Evolutionary conservation across 2,797 vertebrate genomes (phyloP).

Genomic region (Leptatherina wallacei): DNA sequence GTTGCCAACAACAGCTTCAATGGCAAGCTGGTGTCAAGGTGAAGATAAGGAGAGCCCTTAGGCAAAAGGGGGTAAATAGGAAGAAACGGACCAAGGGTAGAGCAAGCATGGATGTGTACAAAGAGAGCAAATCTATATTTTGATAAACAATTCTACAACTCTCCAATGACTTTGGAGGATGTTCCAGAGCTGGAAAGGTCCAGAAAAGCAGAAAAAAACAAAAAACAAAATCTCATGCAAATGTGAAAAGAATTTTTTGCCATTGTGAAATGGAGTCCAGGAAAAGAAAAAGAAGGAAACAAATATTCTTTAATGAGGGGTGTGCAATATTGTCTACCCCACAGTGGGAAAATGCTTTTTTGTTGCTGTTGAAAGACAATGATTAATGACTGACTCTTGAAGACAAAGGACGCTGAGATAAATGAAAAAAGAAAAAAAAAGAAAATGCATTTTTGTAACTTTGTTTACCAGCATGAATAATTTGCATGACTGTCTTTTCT

Average conservation of each 20-base stretch:
- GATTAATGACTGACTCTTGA: conserved; percentile 63
- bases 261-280: conserved; percentile 51
- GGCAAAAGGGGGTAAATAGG: conserved; percentile 35
- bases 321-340: conserved; percentile 31
- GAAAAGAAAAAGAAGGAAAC: conserved; percentile 30
- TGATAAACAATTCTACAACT: conserved; percentile 79
- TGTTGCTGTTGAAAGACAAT: conserved; percentile 50
- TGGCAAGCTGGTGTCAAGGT: conserved; percentile 61
- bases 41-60: conserved; percentile 52
- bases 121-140: conserved; percentile 84
- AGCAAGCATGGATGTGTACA: conserved; percentile 73
- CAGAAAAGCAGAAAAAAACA: conserved; percentile 22
- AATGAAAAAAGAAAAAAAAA: conserved; percentile 60
- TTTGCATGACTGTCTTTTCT: conserved; percentile 90
- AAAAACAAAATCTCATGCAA: conserved; percentile 54
- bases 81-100: conserved; percentile 63
- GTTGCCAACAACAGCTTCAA: conserved; percentile 66
- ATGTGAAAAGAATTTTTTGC: conserved; percentile 58
- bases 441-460: conserved; percentile 88
- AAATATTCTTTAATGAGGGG: conserved; percentile 41
- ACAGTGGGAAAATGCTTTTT: not conserved
- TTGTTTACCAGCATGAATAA: conserved; percentile 90
- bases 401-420: conserved; percentile 68
- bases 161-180: conserved; percentile 65
- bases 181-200: conserved; percentile 50